Base-by-base conservation (phyloP, 2,797 vertebrate genomes). In the Pelodytes ibericus region DNA sequence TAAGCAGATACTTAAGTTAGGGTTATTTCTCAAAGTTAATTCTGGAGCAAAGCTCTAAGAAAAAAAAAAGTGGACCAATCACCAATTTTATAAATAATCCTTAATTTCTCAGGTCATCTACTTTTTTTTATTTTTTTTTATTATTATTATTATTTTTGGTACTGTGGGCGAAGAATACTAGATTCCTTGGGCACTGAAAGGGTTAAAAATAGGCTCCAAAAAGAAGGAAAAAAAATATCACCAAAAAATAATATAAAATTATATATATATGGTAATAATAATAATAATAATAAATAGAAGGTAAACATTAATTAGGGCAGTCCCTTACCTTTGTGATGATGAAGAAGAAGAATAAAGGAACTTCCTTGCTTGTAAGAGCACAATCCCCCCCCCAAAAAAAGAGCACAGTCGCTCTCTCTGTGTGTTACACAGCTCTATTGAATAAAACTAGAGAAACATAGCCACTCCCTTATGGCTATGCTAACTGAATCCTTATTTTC, bases 381-480 rank as follows among this genome's bases (percentile, higher is more conserved):
- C 49, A 53, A 24, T 20, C 49, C 49, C 49, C 20, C 10, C 20
- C 44, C 11, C 20, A 13, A 22, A 13, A 53, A 6, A 53, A 7
- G 6, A n/a, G n/a, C 49, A 49, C 44, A 49, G 10, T 13, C 4
- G 18, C 44, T 5, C 5, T 5, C 33, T 44, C 41, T 13, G 8
- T 44, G 15, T 44, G 3, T 3, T 13, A 49, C 70, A 80, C 86
- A 81, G 90, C 85, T 83, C 88, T 88, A 86, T 80, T 91, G 91
- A 71, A 78, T 78, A 41, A 93, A 91, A 88, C 85, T 78, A 57
- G 89, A 84, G 86, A 84, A 90, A 88, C 89, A 84, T 88, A 86
- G 94, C 94, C 90, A 95, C 95, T 91, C 96, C 96, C 95, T 89
- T 89, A 92, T 92, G 90, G 78, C 89, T 87, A 80, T 22, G 89